A percentile compares a stretch with the other conserved stretches of the same genome.
Evolutionary conservation across 1,140 invertebrate genomes (phyloP).

Genomic region (Diorhabda elongata): DNA sequence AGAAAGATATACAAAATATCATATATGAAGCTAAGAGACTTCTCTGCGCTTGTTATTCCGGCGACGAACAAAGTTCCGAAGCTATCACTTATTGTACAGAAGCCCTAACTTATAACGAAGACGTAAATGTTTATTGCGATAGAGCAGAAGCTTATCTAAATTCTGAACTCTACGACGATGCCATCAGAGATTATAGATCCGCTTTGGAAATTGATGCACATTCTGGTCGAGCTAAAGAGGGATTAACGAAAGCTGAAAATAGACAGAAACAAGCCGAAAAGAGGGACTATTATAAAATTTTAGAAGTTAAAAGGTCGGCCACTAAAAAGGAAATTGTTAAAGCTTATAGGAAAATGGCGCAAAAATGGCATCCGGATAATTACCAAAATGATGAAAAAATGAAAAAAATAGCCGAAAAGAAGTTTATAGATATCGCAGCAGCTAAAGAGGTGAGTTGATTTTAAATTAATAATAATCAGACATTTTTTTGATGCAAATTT

Average conservation of each 20-base stretch:
- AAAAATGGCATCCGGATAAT: slow-evolving; percentile 99
- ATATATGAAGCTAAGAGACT: slow-evolving; percentile 69
- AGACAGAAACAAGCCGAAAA: slow-evolving; percentile 90
- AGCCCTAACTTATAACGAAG: slow-evolving; percentile 73
- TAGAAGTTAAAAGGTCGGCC: slow-evolving; percentile 77
- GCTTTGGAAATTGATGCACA: slow-evolving; percentile 83
- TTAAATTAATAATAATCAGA: too few relatives aligned
- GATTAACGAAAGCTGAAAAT: slow-evolving; percentile 84
- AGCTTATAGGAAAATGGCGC: slow-evolving; percentile 94
- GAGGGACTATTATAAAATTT: slow-evolving; percentile 98
- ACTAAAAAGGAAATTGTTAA: slow-evolving; percentile 91
- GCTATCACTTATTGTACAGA: slow-evolving; percentile 74
- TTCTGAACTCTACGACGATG: slow-evolving; percentile 91
- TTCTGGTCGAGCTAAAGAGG: slow-evolving; percentile 81
- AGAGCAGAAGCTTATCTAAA: slow-evolving; percentile 87
- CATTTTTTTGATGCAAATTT: too few relatives aligned
- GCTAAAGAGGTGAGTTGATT: slow-evolving; percentile 84
- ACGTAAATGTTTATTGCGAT: slow-evolving; percentile 81
- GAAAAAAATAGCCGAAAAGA: slow-evolving; percentile 95
- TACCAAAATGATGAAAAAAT: slow-evolving; percentile 78
- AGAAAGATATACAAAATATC: slow-evolving; percentile 68
- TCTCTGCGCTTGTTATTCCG: slow-evolving; percentile 69
- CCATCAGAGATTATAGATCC: slow-evolving; percentile 72
- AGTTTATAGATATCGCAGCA: slow-evolving; percentile 97
- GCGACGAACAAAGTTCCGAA: slow-evolving; percentile 63